A percentile compares a stretch with the other conserved stretches of the same genome.
These are phyloP conservation scores for Glareola pratincola DNA, from an alignment of 2,113 vertebrate species.

Conservation along the genomic window DNA sequence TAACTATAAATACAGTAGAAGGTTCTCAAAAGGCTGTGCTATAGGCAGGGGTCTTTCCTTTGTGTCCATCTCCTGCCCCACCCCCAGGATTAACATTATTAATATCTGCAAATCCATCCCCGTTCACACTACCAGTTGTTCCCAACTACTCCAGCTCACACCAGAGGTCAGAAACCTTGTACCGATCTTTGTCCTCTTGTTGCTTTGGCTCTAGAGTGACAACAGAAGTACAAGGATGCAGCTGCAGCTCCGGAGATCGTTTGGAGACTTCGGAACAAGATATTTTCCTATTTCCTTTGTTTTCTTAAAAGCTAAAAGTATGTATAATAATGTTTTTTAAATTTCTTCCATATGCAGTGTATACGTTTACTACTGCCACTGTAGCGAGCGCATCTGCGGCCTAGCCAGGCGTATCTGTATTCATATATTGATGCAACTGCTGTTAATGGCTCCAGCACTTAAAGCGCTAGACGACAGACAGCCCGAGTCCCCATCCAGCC, in stretches of 20 bases:
- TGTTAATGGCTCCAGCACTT: background rate
- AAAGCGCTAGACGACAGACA: background rate
- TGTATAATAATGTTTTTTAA: fast-evolving
- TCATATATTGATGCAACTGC: slow-evolving; percentile 17
- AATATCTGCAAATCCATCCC: background rate
- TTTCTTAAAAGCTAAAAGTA: background rate
- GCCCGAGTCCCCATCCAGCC: background rate
- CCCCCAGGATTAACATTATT: background rate
- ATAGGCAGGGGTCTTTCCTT: background rate
- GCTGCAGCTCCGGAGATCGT: background rate
- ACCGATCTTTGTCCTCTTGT: background rate
- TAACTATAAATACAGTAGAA: background rate
- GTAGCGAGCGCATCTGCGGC: background rate
- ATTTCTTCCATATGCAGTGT: background rate
- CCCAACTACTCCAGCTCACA: background rate
- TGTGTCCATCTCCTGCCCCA: background rate
- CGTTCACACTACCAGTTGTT: background rate
- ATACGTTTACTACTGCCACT: background rate
- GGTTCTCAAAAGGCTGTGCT: background rate
- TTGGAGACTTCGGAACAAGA: background rate
- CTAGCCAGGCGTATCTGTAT: slow-evolving; percentile 9
- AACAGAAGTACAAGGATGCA: background rate
- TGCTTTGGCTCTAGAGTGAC: background rate
- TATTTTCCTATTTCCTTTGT: background rate
- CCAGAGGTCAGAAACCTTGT: background rate